Evolutionary conservation across 2,113 vertebrate genomes (phyloP).

Genomic region (Marcusenius ussheri): DNA sequence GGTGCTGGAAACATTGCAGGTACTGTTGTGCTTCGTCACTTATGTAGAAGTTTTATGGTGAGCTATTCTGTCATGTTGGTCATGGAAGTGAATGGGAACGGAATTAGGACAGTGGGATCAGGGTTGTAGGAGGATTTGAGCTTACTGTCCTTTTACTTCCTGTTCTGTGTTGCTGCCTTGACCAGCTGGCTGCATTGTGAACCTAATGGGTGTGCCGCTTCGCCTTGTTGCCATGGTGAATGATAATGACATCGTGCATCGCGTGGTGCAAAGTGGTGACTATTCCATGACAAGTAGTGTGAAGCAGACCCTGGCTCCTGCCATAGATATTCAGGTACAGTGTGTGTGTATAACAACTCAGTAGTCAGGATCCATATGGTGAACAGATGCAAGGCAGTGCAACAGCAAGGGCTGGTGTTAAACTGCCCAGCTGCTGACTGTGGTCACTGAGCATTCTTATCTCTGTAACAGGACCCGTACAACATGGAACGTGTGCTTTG

Average conservation of each 20-base stretch:
- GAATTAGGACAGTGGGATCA: constrained; percentile 28
- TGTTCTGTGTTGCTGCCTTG: background rate
- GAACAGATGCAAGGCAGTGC: background rate
- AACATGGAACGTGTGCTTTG: constrained; percentile 91
- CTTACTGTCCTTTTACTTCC: background rate
- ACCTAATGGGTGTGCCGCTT: constrained; percentile 76
- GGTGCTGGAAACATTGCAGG: constrained; percentile 83
- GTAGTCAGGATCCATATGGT: background rate
- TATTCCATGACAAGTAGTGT: constrained; percentile 66
- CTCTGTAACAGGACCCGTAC: constrained; percentile 73
- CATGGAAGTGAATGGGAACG: background rate
- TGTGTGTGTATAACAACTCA: background rate
- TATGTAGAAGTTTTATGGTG: background rate
- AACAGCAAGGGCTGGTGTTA: background rate
- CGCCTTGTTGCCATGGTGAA: constrained; percentile 74
- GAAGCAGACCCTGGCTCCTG: constrained; percentile 72
- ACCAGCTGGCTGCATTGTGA: constrained; percentile 67
- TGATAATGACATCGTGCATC: constrained; percentile 76
- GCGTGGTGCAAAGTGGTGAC: constrained; percentile 69
- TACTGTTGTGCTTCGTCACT: constrained; percentile 21
- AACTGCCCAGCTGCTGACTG: background rate
- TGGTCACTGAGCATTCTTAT: background rate
- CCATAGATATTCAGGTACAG: constrained; percentile 92
- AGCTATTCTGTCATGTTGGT: background rate
- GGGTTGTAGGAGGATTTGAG: background rate